phyloP scores from a whole-genome alignment of 1,140 invertebrate species.

The Macrosteles quadrilineatus region DNA sequence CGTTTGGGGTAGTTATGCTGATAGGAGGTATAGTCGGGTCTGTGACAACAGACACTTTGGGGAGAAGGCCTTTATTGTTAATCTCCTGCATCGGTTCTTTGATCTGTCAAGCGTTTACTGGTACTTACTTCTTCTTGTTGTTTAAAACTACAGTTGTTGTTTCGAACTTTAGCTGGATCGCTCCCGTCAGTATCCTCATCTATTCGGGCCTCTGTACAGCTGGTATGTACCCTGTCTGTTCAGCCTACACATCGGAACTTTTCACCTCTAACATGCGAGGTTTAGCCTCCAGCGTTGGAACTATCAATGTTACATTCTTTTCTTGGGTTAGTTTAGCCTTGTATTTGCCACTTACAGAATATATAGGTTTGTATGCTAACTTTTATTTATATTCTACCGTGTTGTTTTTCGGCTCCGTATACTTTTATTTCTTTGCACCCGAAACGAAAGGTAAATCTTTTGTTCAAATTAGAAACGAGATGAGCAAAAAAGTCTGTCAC shows the following conservation, averaged over 20 bases:
- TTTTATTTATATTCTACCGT: neutral
- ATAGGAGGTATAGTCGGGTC: constrained; percentile 41
- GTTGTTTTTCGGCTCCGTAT: neutral
- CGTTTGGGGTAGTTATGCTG: constrained; percentile 39
- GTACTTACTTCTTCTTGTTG: constrained; percentile 18
- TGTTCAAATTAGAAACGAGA: constrained; percentile 44
- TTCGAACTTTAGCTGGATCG: neutral
- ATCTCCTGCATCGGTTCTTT: constrained; percentile 45
- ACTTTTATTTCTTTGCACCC: constrained; percentile 45
- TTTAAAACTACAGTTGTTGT: neutral
- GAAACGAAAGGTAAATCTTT: constrained; percentile 55
- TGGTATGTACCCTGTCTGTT: constrained; percentile 30
- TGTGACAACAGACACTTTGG: constrained; percentile 52
- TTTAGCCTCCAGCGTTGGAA: constrained; percentile 31
- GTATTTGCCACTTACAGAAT: neutral
- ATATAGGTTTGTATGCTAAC: neutral
- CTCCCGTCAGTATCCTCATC: constrained; percentile 6
- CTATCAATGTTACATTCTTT: constrained; percentile 30
- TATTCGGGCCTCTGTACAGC: too few relatives aligned
- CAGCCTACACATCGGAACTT: constrained; percentile 35
- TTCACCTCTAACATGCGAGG: constrained; percentile 38
- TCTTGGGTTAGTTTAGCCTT: too few relatives aligned
- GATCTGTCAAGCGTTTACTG: constrained; percentile 40
- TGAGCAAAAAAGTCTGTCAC: too few relatives aligned
- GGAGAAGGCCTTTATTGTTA: constrained; percentile 51